Evolutionary conservation across 2,113 vertebrate genomes (phyloP).

Genomic region (Clarias magur): DNA sequence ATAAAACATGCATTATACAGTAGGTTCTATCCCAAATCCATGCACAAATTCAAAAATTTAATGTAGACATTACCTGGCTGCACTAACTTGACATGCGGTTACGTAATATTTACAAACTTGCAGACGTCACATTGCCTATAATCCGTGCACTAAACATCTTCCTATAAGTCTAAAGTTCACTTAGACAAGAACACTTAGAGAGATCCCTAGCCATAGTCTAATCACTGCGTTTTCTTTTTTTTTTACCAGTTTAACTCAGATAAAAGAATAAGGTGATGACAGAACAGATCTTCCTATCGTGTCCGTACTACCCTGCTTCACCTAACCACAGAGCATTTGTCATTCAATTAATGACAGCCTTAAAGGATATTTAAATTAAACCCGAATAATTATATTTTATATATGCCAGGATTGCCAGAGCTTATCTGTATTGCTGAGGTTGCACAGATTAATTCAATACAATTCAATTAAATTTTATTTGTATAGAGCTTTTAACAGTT

Average conservation of each 20-base stretch:
- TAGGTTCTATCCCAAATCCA: background rate
- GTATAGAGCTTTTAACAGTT: no score
- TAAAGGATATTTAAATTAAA: background rate
- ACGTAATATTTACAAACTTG: conserved; percentile 13
- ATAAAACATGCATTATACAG: background rate
- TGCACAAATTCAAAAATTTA: background rate
- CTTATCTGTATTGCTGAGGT: background rate
- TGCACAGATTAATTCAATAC: background rate
- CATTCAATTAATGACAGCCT: background rate
- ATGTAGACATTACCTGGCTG: background rate
- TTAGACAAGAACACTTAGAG: background rate
- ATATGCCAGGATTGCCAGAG: background rate
- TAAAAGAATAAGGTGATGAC: background rate
- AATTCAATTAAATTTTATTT: no score
- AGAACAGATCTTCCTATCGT: background rate
- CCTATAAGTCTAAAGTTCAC: background rate
- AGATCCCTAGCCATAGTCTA: no score
- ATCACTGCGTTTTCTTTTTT: background rate
- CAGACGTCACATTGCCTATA: background rate
- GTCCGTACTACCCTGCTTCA: background rate
- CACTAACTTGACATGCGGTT: background rate
- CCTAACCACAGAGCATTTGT: background rate
- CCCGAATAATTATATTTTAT: background rate
- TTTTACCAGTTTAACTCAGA: background rate
- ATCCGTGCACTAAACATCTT: background rate